Conservation (phyloP, 2,888 invertebrate genomes). For the Zaprionus obscuricornis region DNA sequence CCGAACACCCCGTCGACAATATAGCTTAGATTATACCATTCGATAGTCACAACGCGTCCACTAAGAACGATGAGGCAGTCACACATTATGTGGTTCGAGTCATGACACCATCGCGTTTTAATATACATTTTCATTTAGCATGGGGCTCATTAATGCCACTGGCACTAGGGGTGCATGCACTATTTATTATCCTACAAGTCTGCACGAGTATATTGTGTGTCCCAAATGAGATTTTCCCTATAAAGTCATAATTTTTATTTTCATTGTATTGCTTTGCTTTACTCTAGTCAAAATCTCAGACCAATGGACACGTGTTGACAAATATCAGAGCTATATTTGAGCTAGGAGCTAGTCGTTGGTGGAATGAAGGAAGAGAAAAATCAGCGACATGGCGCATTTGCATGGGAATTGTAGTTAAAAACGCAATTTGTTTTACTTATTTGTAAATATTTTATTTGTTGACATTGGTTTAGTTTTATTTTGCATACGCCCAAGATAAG, state of each 20-base stretch:
- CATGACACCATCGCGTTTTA: constrained; percentile 12
- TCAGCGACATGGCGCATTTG: constrained; percentile 24
- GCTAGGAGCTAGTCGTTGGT: too few relatives aligned
- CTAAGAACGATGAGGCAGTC: constrained; percentile 1
- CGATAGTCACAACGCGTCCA: constrained; percentile 19
- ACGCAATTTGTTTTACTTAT: neutral
- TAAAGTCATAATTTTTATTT: constrained; percentile 18
- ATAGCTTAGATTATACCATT: constrained; percentile 31
- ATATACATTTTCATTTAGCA: constrained; percentile 18
- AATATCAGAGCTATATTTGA: constrained; percentile 15
- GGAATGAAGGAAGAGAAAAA: too few relatives aligned
- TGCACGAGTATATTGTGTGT: neutral
- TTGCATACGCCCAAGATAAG: too few relatives aligned
- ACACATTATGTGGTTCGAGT: constrained; percentile 6
- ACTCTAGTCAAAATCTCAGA: neutral
- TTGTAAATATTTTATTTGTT: constrained; percentile 10
- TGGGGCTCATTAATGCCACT: constrained; percentile 37
- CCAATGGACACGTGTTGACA: constrained; percentile 26
- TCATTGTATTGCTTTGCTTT: neutral
- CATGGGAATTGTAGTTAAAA: neutral
- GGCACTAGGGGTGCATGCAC: neutral
- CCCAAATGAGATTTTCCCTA: constrained; percentile 14
- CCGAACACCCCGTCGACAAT: constrained; percentile 12
- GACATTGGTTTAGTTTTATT: too few relatives aligned
- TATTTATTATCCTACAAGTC: too few relatives aligned